Evolutionary conservation across 2,113 vertebrate genomes (phyloP).

Genomic region (Saguinus midas): DNA sequence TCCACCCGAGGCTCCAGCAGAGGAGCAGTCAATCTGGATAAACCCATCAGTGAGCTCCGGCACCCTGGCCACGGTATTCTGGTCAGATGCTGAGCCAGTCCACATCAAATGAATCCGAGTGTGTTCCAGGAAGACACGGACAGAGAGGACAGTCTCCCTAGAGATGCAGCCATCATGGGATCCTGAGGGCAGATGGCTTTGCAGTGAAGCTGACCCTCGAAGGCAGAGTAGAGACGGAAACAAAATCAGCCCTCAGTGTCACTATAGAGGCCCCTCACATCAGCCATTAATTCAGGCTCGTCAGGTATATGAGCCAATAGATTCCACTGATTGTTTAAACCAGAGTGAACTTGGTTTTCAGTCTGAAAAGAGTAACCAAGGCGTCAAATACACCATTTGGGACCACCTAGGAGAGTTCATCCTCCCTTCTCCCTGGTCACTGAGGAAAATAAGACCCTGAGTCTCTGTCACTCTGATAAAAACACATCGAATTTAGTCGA

Average conservation of each 20-base stretch:
- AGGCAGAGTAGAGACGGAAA: not conserved
- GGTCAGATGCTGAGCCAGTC: not conserved
- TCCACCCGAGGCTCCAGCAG: not conserved
- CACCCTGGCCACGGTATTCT: not conserved
- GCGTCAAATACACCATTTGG: accelerated
- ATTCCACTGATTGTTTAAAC: not conserved
- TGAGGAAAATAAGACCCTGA: not conserved
- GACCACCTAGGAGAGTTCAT: accelerated
- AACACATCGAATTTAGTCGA: not conserved
- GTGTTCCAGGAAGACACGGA: not conserved
- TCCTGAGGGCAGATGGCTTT: too few species aligned
- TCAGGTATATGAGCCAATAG: accelerated
- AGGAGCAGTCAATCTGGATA: not conserved
- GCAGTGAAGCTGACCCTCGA: not conserved
- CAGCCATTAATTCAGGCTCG: not conserved
- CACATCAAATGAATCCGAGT: too few species aligned
- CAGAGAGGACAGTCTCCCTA: not conserved
- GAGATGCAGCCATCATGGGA: not conserved
- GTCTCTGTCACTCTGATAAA: too few species aligned
- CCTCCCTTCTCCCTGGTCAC: not conserved
- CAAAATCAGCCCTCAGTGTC: not conserved
- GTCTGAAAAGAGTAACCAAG: not conserved
- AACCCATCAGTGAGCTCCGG: not conserved
- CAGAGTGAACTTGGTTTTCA: not conserved
- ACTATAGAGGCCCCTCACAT: not conserved